phyloP scores from a whole-genome alignment of 2,888 invertebrate species.

The Drosophila recens region DNA sequence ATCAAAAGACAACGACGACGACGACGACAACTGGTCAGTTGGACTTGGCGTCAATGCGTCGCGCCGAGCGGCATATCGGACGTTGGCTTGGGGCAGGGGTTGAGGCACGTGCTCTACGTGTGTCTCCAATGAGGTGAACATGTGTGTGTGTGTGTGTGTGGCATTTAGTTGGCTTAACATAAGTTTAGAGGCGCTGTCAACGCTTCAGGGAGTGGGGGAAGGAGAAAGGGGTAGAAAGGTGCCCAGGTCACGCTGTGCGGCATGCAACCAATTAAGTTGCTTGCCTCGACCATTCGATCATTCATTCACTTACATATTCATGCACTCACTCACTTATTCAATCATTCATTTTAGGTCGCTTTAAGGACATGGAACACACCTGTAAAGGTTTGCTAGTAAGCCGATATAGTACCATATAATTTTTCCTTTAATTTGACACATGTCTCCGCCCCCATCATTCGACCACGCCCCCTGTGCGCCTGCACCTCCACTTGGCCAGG shows the following conservation, averaged over 20 bases:
- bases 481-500: slow-evolving; percentile 9
- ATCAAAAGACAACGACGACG: slow-evolving; percentile 17
- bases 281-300: slow-evolving; percentile 5
- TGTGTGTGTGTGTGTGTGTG: slow-evolving; percentile 22
- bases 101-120: slow-evolving; percentile 37
- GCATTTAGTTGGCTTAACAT: slow-evolving; percentile 40
- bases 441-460: slow-evolving; percentile 7
- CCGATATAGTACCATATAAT: slow-evolving; percentile 38
- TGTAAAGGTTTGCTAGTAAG: neutral
- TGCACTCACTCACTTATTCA: neutral
- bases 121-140: slow-evolving; percentile 2
- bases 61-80: slow-evolving; percentile 49
- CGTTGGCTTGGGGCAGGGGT: slow-evolving; percentile 41
- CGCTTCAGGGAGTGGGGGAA: slow-evolving; percentile 5
- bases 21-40: slow-evolving; percentile 47
- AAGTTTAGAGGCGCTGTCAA: slow-evolving; percentile 43
- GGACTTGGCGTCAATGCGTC: slow-evolving; percentile 46
- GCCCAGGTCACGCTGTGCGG: slow-evolving; percentile 23
- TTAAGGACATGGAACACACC: neutral
- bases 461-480: slow-evolving; percentile 8
- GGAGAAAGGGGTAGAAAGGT: neutral
- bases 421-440: slow-evolving; percentile 59
- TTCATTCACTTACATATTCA: slow-evolving; percentile 37
- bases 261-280: slow-evolving; percentile 48
- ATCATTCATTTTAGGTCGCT: neutral